These are phyloP conservation scores for Cydia splendana DNA, from an alignment of 1,140 invertebrate genomes.

Conservation along the genomic window DNA sequence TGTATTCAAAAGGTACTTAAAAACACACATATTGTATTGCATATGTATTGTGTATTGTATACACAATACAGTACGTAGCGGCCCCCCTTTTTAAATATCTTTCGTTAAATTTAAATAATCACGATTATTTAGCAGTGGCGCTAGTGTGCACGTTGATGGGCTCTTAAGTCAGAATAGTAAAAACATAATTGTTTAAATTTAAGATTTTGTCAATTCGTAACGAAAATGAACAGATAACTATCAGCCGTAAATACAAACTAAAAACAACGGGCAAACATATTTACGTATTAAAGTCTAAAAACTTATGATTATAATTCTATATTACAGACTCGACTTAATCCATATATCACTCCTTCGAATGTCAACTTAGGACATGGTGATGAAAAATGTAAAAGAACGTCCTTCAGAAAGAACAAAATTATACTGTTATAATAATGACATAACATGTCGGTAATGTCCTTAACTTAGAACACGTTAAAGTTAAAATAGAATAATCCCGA, in stretches of 20 bases:
- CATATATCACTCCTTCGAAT: conserved; percentile 34
- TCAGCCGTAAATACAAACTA: conserved; percentile 57
- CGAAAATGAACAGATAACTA: conserved; percentile 47
- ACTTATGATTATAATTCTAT: conserved; percentile 60
- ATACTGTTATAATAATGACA: no score
- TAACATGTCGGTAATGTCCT: no score
- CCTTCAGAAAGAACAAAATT: not conserved
- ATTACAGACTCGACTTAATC: conserved; percentile 59
- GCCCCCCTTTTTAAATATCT: no score
- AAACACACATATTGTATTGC: no score
- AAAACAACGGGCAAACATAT: conserved; percentile 61
- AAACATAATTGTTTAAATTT: not conserved
- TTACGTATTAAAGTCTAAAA: conserved; percentile 47
- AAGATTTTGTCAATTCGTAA: conserved; percentile 12
- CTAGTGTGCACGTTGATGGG: no score
- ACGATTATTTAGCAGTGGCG: no score
- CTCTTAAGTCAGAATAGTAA: conserved; percentile 14
- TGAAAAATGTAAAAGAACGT: not conserved
- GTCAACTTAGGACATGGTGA: not conserved
- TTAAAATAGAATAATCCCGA: no score
- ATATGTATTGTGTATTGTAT: no score
- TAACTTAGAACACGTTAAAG: not conserved
- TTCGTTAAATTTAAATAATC: no score
- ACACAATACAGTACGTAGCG: no score
- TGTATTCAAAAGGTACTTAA: no score